Percentiles rank a stretch among this genome's conserved stretches.
Conservation (phyloP, 2,113 vertebrate species). For the Lathamus discolor region DNA sequence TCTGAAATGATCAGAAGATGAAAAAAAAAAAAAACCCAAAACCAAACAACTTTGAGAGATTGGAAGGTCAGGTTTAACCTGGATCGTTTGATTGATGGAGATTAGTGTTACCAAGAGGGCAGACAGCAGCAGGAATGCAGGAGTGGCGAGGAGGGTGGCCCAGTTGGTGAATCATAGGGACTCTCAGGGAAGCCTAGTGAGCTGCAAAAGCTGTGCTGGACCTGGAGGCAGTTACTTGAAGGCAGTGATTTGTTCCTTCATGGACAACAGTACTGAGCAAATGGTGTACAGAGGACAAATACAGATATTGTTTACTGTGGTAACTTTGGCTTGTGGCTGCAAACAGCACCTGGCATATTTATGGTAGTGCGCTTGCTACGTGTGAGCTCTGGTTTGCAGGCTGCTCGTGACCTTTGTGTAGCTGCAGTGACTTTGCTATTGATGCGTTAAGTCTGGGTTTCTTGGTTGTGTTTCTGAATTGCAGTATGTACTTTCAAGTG, state of each 20-base stretch:
- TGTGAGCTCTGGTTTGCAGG: background rate
- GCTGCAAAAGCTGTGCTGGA: background rate
- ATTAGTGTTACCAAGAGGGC: rapidly evolving
- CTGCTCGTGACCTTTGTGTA: background rate
- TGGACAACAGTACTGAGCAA: background rate
- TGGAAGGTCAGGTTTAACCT: background rate
- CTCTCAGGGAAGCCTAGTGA: background rate
- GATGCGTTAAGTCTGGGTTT: background rate
- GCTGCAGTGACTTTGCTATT: background rate
- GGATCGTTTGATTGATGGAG: background rate
- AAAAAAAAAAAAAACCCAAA: background rate
- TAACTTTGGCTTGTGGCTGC: background rate
- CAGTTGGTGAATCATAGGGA: background rate
- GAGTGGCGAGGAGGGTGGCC: background rate
- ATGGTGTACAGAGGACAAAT: background rate
- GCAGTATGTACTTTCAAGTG: background rate
- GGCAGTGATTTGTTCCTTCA: background rate
- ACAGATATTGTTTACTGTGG: background rate
- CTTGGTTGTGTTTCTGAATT: background rate
- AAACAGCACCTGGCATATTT: background rate
- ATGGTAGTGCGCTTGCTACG: background rate
- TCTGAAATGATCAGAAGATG: background rate
- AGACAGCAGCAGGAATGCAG: background rate
- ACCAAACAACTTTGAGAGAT: rapidly evolving
- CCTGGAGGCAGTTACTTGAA: background rate